Percentiles rank a stretch among this genome's conserved stretches.
Evolutionary conservation across 2,888 invertebrate genomes (phyloP).

Genomic region (Philaethria dido): DNA sequence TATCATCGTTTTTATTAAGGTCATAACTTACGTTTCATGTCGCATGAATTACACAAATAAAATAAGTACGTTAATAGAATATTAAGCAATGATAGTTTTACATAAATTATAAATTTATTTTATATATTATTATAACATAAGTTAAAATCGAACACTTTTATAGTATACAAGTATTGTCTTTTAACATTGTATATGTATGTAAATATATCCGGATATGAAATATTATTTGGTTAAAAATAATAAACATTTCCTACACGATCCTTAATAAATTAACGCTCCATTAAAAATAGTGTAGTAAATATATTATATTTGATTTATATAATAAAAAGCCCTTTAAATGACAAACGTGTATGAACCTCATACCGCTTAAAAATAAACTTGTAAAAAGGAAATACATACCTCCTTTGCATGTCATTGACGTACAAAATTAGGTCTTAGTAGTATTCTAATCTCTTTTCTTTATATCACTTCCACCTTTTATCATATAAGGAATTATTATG

Average conservation of each 20-base stretch:
- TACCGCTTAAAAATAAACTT: too few species aligned
- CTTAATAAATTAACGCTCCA: background rate
- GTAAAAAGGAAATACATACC: background rate
- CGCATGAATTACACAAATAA: constrained; percentile 22
- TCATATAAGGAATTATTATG: constrained; percentile 36
- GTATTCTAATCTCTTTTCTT: background rate
- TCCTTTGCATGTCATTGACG: background rate
- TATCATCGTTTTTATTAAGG: constrained; percentile 27
- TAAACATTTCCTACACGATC: background rate
- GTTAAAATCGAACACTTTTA: background rate
- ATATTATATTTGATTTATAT: too few species aligned
- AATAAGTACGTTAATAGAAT: constrained; percentile 17
- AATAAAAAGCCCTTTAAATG: too few species aligned
- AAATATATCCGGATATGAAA: too few species aligned
- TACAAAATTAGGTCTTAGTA: background rate
- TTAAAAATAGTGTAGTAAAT: too few species aligned
- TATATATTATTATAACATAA: background rate
- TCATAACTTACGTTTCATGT: constrained; percentile 21
- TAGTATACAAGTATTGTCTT: background rate
- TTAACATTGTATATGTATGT: background rate
- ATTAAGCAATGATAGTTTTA: constrained; percentile 1
- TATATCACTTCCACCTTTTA: constrained; percentile 3
- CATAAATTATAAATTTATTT: background rate
- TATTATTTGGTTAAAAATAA: too few species aligned
- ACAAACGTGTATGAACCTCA: too few species aligned